phyloP scores from a whole-genome alignment of 2,888 invertebrate genomes.

The Sisyra terminalis region DNA sequence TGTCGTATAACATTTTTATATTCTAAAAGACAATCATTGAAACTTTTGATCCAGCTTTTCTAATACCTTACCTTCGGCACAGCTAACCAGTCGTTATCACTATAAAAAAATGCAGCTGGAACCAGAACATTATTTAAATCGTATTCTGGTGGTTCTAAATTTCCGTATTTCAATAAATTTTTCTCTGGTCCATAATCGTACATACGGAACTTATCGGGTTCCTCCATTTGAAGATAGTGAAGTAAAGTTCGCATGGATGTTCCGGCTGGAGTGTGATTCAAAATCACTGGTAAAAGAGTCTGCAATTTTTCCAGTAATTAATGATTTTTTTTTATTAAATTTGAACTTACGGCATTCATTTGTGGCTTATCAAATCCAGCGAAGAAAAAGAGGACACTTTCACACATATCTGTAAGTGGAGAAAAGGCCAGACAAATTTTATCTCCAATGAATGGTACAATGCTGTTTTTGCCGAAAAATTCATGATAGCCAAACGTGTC shows the following conservation, averaged over 20 bases:
- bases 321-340: too few species aligned
- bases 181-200: conserved; percentile 49
- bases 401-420: conserved; percentile 46
- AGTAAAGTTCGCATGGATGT: conserved; percentile 53
- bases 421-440: conserved; percentile 41
- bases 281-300: conserved; percentile 47
- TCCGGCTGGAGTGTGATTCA: conserved; percentile 56
- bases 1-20: conserved; percentile 34
- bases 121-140: conserved; percentile 39
- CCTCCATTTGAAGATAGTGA: conserved; percentile 40
- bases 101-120: conserved; percentile 50
- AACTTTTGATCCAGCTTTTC: neutral
- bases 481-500: conserved; percentile 50
- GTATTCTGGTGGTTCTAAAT: conserved; percentile 40
- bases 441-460: conserved; percentile 42
- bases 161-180: conserved; percentile 42
- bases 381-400: conserved; percentile 52
- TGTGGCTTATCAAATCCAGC: conserved; percentile 54
- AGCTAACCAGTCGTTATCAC: conserved; percentile 57
- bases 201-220: conserved; percentile 32
- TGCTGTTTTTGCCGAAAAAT: conserved; percentile 49
- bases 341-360: conserved; percentile 46
- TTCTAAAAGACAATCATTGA: conserved; percentile 27
- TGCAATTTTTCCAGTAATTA: conserved; percentile 14
- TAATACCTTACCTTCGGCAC: conserved; percentile 31